Percentiles rank a stretch among this genome's conserved stretches.
Evolutionary conservation across 1,140 invertebrate species (phyloP).

Genomic region (Conus ventricosus): DNA sequence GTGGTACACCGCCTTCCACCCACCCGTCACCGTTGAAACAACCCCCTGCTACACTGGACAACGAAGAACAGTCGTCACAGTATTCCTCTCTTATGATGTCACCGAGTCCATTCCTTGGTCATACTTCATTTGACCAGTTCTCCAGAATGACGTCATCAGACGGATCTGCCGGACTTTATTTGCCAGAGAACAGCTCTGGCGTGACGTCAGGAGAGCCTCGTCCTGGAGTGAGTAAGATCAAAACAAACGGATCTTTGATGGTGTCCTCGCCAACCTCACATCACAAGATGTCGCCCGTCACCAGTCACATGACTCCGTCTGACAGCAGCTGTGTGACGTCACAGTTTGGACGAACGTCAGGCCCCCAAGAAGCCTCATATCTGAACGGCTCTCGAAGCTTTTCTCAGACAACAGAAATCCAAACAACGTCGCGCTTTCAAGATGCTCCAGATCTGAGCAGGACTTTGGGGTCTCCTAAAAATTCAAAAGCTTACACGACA

Average conservation of each 20-base stretch:
- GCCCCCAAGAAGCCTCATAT: not conserved
- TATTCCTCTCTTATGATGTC: not conserved
- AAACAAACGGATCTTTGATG: slow-evolving; percentile 72
- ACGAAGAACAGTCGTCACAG: not conserved
- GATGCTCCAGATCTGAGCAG: not conserved
- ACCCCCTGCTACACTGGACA: no score
- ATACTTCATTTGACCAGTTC: no score
- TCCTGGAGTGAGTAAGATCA: slow-evolving; percentile 65
- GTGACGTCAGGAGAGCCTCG: not conserved
- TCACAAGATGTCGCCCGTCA: slow-evolving; percentile 48
- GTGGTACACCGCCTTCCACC: no score
- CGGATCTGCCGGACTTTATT: not conserved
- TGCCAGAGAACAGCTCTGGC: not conserved
- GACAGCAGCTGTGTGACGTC: not conserved
- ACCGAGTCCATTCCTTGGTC: not conserved
- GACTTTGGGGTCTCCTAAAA: not conserved
- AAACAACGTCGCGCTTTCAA: not conserved
- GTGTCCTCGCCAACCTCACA: slow-evolving; percentile 63
- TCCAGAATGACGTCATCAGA: not conserved
- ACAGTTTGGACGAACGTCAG: slow-evolving; percentile 35
- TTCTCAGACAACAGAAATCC: not conserved
- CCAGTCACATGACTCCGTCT: not conserved
- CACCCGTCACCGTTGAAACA: no score
- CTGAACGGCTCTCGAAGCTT: not conserved
- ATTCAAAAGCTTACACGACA: not conserved